These are phyloP conservation scores for Petaurus breviceps DNA, from an alignment of 2,113 vertebrate species.

Conservation along the genomic window DNA sequence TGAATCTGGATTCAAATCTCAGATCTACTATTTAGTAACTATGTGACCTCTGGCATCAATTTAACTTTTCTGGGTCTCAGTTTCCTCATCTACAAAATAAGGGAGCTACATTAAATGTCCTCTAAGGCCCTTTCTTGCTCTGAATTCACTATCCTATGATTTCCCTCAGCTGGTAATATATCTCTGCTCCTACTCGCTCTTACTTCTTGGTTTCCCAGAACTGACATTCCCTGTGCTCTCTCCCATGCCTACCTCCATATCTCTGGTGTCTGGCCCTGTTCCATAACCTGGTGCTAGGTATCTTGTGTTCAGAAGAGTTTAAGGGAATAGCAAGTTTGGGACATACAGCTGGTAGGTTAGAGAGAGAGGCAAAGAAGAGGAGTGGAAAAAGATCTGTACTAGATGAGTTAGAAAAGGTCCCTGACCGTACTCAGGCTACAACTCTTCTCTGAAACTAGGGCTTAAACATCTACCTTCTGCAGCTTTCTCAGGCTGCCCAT, in stretches of 20 bases:
- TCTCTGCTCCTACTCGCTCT: not conserved
- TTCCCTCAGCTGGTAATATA: not conserved
- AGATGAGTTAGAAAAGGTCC: not conserved
- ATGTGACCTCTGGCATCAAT: not conserved
- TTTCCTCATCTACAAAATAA: not conserved
- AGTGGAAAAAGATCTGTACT: not conserved
- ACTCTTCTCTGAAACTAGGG: not conserved
- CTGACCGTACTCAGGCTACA: not conserved
- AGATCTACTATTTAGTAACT: not conserved
- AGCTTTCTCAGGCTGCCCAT: not conserved
- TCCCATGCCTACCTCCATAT: not conserved
- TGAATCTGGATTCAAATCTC: slow-evolving; percentile 10
- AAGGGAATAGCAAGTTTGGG: not conserved
- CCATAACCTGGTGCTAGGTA: not conserved
- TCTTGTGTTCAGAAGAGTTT: not conserved
- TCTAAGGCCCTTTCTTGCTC: not conserved
- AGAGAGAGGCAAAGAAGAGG: not conserved
- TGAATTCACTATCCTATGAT: not conserved
- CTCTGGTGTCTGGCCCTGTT: not conserved
- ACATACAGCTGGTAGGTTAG: not conserved
- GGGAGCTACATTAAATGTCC: not conserved
- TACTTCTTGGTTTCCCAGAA: not conserved
- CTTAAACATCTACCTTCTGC: not conserved
- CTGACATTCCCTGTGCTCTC: not conserved
- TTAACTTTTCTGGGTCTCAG: not conserved